These are phyloP conservation scores for Dolichotis patagonum DNA, from an alignment of 2,113 vertebrate genomes.

Conservation along the genomic window DNA sequence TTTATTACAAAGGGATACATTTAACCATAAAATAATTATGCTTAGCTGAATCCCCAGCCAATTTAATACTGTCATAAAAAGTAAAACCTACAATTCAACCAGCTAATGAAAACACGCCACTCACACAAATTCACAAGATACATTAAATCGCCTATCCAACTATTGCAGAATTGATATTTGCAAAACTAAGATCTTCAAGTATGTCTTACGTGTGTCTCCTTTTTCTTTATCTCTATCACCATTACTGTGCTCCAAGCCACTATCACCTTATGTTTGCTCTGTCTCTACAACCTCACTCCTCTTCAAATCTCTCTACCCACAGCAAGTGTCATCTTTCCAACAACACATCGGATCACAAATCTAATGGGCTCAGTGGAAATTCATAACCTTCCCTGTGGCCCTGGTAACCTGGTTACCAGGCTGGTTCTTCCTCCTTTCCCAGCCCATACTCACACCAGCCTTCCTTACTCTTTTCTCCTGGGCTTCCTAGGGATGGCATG, in stretches of 20 bases:
- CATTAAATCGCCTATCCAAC: not conserved
- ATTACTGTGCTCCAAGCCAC: not conserved
- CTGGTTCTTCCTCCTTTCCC: not conserved
- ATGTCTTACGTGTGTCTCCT: not conserved
- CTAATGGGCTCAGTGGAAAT: not conserved
- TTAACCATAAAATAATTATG: slow-evolving; percentile 80
- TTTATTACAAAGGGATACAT: slow-evolving; percentile 80
- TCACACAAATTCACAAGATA: not conserved
- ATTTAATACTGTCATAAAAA: slow-evolving; percentile 67
- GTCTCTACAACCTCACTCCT: too few relatives aligned
- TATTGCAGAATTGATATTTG: not conserved
- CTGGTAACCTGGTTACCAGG: too few relatives aligned
- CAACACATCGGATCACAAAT: not conserved
- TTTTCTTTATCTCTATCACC: not conserved
- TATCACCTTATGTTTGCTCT: not conserved
- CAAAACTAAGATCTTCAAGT: not conserved
- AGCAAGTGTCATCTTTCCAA: not conserved
- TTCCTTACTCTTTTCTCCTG: not conserved
- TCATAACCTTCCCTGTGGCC: not conserved
- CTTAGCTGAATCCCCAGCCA: slow-evolving; percentile 66
- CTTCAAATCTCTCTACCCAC: not conserved
- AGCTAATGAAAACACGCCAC: slow-evolving; percentile 54
- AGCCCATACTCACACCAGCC: not conserved
- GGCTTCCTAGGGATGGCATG: not conserved
- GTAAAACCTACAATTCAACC: slow-evolving; percentile 80